Evolutionary conservation across 2,888 invertebrate species (phyloP).

Genomic region (Amorpha juglandis): DNA sequence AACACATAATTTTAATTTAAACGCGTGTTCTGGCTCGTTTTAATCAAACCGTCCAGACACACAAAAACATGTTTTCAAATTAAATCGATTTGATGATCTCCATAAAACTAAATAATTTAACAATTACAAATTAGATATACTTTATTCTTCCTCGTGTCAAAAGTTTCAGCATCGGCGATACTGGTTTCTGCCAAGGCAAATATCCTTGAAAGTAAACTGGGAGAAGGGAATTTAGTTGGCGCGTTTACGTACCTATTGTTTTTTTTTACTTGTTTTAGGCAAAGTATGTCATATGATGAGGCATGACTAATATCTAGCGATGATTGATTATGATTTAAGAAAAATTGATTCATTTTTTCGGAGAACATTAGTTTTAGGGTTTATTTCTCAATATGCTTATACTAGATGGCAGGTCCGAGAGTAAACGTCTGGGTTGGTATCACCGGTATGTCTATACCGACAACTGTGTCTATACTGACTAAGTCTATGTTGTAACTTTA

Average conservation of each 20-base stretch:
- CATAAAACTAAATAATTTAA: background rate
- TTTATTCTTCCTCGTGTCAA: background rate
- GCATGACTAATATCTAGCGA: background rate
- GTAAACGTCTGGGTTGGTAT: too few species aligned
- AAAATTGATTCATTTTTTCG: too few species aligned
- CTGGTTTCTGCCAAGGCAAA: slow-evolving; percentile 33
- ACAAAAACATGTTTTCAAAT: background rate
- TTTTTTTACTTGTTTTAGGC: slow-evolving; percentile 28
- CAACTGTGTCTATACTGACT: too few species aligned
- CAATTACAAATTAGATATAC: slow-evolving; percentile 6
- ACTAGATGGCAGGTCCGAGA: too few species aligned
- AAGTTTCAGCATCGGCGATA: slow-evolving; percentile 28
- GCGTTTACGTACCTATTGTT: slow-evolving; percentile 37
- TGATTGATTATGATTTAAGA: too few species aligned
- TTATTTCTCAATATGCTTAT: too few species aligned
- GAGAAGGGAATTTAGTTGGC: slow-evolving; percentile 46
- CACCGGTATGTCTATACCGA: too few species aligned
- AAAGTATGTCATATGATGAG: slow-evolving; percentile 30
- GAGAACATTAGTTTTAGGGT: too few species aligned
- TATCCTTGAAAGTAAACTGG: slow-evolving; percentile 61
- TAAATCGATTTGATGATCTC: background rate
- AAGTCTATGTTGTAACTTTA: too few species aligned
- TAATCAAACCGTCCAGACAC: background rate
- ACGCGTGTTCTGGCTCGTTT: background rate
- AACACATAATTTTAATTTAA: background rate